Evolutionary conservation across 2,888 invertebrate species (phyloP), one percentile per base, ranked within the genome.

Genomic region (Drosophila quinaria): DNA sequence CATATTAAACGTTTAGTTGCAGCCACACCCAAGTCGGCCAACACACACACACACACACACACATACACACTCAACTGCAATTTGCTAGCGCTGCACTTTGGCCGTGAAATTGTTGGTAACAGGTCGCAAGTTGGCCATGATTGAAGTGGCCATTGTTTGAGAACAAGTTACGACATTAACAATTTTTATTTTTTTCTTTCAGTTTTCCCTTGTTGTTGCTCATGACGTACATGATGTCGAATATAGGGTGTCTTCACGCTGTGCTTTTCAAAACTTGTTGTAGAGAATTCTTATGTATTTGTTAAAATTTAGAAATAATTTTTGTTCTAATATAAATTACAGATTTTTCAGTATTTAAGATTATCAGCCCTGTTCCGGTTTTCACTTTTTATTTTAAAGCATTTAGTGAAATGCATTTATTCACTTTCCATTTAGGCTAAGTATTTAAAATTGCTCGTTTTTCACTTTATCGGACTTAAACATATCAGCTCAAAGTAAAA

Each of bases 1-100:
- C 72, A 76, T 76, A 76, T 61, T 55, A 65, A 77, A 25, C 77
- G 62, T 70, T 77, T 73, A 65, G 73, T 62, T 69, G 64, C 73
- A 47, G 64, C 56, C 58, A 61, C 72, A 42, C 41, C 67, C 72
- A 50, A 19, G 37, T 17, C 31, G 8, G 25, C 11, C 10, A 5
- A 25, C 25, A 25, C 25, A 5, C 25, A 25, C 25, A 25, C 25
- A 25, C 25, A 29, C 29, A 37, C 35, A 22, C 22, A 22, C 22
- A 22, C 22, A n/a, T 2, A 19, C 19, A 25, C 25, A 37, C 35
- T 29, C 25, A 51, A 51, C 51, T 49, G 33, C 39, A 19, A 47
- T 55, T 50, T 47, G 35, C 35, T 9, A 35, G 19, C 25, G 44
- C 56, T 64, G 64, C 77, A 69, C 47, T 69, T 73, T 76, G 77